Evolutionary conservation across 2,797 vertebrate species (phyloP).

Genomic region (Craterocephalus amniculus): DNA sequence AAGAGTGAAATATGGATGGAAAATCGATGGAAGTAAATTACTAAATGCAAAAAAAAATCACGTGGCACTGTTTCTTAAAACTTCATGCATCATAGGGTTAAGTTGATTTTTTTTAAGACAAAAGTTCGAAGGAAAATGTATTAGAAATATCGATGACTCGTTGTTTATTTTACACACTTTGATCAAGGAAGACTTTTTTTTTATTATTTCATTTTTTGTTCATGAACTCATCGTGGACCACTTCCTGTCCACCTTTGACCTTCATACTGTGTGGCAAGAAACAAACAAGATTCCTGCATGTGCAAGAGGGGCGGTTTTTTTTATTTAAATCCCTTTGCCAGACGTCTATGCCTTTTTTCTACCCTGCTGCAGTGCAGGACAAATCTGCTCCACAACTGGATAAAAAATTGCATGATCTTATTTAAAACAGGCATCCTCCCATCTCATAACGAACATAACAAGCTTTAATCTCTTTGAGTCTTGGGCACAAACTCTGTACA

Average conservation of each 20-base stretch:
- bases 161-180: background rate
- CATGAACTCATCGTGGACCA: background rate
- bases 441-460: background rate
- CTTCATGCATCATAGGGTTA: too few species aligned
- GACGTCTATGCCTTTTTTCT: too few species aligned
- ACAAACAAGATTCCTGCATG: too few species aligned
- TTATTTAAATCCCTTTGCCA: too few species aligned
- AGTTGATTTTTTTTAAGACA: background rate
- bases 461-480: background rate
- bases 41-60: too few species aligned
- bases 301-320: too few species aligned
- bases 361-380: background rate
- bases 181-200: too few species aligned
- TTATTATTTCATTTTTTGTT: background rate
- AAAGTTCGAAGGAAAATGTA: background rate
- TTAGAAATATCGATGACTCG: background rate
- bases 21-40: too few species aligned
- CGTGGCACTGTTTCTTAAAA: too few species aligned
- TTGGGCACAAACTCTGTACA: background rate
- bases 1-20: too few species aligned
- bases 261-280: background rate
- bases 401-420: background rate
- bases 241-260: background rate
- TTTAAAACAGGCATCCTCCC: background rate
- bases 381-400: background rate